phyloP scores from a whole-genome alignment of 2,888 invertebrate genomes.

The Himalopsyche kuldschensis region DNA sequence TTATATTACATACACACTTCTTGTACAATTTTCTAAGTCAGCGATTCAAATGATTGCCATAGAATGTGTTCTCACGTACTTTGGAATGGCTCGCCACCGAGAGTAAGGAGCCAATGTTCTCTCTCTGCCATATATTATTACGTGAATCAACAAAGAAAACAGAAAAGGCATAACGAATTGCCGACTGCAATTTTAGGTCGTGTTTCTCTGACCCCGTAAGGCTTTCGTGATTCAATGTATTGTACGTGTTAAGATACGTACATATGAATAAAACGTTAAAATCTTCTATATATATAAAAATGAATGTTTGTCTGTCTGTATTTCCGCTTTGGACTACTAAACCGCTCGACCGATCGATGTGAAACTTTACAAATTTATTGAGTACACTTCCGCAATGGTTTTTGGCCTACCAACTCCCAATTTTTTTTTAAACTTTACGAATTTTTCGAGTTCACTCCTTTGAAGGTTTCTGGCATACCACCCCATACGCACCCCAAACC shows the following conservation, averaged over 20 bases:
- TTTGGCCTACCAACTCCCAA: too few relatives aligned
- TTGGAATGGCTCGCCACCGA: not conserved
- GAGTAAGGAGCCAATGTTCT: not conserved
- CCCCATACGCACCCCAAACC: too few relatives aligned
- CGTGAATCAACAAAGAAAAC: not conserved
- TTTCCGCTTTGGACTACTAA: too few relatives aligned
- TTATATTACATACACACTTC: not conserved
- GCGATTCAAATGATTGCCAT: slow-evolving; percentile 22
- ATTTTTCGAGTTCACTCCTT: too few relatives aligned
- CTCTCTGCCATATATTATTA: not conserved
- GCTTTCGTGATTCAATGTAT: not conserved
- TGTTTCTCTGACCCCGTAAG: not conserved
- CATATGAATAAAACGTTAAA: not conserved
- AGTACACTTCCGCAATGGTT: too few relatives aligned
- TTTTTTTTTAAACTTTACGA: too few relatives aligned
- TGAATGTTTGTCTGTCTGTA: too few relatives aligned
- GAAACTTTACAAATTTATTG: too few relatives aligned
- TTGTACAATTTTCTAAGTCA: slow-evolving; percentile 24
- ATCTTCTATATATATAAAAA: too few relatives aligned
- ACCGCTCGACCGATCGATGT: too few relatives aligned
- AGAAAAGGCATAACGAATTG: not conserved
- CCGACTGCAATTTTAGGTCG: not conserved
- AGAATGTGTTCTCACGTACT: not conserved
- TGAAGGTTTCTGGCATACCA: too few relatives aligned
- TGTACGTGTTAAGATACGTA: not conserved